Conservation (phyloP, 2,888 invertebrate genomes). For the Hylaea fasciaria region DNA sequence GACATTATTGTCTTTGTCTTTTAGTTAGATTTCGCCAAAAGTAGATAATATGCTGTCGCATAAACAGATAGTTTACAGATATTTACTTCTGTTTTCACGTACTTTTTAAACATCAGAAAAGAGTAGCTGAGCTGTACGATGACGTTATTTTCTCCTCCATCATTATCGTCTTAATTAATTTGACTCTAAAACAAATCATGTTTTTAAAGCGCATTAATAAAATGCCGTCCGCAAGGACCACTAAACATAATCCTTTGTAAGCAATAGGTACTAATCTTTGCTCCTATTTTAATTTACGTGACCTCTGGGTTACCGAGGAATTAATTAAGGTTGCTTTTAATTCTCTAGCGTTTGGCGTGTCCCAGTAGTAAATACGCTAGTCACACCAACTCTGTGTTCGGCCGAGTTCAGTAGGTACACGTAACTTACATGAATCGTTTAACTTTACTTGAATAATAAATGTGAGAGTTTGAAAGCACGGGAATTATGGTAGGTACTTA, state of each 20-base stretch:
- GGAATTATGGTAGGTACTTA: slow-evolving; percentile 28
- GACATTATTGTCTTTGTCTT: not conserved
- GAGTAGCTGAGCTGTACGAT: no score
- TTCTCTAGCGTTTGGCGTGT: slow-evolving; percentile 25
- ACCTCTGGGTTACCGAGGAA: slow-evolving; percentile 19
- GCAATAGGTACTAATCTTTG: slow-evolving; percentile 22
- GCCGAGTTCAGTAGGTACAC: slow-evolving; percentile 19
- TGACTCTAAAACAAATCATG: not conserved
- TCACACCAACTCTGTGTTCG: slow-evolving; percentile 24
- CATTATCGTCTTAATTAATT: not conserved
- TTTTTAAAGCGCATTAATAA: slow-evolving; percentile 10
- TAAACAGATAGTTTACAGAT: no score
- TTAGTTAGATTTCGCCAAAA: no score
- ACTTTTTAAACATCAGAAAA: no score
- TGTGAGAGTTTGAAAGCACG: slow-evolving; percentile 34
- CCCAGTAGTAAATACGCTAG: slow-evolving; percentile 16
- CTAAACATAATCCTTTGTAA: not conserved
- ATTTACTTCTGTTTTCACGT: no score
- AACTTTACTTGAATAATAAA: slow-evolving; percentile 38
- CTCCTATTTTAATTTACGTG: slow-evolving; percentile 32
- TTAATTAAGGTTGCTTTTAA: slow-evolving; percentile 33
- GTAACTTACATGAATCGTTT: slow-evolving; percentile 37
- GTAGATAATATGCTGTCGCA: no score
- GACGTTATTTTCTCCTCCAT: not conserved
- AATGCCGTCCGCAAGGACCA: not conserved